These are phyloP conservation scores for Orthosia incerta DNA, from an alignment of 2,888 invertebrate species.

Conservation along the genomic window DNA sequence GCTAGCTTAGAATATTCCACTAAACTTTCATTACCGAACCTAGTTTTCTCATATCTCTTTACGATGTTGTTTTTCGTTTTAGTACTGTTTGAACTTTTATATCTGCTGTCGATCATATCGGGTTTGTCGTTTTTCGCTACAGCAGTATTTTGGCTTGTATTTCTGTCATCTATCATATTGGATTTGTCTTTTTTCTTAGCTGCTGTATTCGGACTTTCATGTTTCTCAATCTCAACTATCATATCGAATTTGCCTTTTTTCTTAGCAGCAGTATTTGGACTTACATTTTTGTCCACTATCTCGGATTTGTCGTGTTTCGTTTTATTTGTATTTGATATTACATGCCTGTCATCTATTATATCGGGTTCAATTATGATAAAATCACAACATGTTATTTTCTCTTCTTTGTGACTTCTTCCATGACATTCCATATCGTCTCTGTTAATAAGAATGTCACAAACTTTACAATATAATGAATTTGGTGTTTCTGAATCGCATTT, in stretches of 20 bases:
- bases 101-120: slow-evolving; percentile 18
- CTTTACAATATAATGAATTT: slow-evolving; percentile 74
- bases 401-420: slow-evolving; percentile 63
- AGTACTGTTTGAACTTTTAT: slow-evolving; percentile 53
- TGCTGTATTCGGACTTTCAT: not conserved
- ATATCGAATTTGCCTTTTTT: slow-evolving; percentile 29
- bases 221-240: not conserved
- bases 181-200: slow-evolving; percentile 13
- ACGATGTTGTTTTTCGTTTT: slow-evolving; percentile 12
- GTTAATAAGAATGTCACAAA: slow-evolving; percentile 80
- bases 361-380: slow-evolving; percentile 68
- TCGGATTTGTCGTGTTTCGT: slow-evolving; percentile 16
- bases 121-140: slow-evolving; percentile 18
- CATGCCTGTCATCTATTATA: slow-evolving; percentile 34
- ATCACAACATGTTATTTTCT: slow-evolving; percentile 54
- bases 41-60: not conserved
- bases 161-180: slow-evolving; percentile 28
- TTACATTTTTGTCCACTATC: slow-evolving; percentile 11
- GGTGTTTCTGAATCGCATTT: slow-evolving; percentile 71
- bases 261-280: slow-evolving; percentile 52
- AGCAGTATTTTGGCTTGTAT: slow-evolving; percentile 51
- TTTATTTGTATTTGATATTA: not conserved
- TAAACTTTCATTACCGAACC: not conserved
- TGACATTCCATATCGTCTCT: slow-evolving; percentile 68
- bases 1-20: slow-evolving; percentile 30